Base-by-base conservation (phyloP, 53 echinoderm and acorn worm genomes). In the Mesocentrotus franciscanus region DNA sequence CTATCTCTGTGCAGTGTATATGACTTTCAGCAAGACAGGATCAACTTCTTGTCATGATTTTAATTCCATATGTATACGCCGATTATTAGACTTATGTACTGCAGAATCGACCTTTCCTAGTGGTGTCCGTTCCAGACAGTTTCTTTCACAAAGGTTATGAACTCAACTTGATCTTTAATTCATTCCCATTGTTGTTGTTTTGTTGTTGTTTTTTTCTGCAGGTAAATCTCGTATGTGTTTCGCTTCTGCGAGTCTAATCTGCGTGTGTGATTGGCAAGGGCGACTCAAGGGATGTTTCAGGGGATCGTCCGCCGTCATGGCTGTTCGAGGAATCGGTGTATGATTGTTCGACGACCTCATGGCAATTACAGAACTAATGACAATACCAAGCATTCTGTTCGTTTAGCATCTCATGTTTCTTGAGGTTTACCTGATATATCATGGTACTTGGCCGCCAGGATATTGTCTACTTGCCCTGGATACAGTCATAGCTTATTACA, bases 201-300 rank as follows among this genome's bases (percentile, higher is more conserved):
- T 74, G 14, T 74, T 71, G 26, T 71, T 71, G 26, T 85, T 56
- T n/a, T 34, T 78, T 78, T 81, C 81, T 81, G 34, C 92, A 92
- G 92, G 68, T 33, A 71, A 35, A 70, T 64, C 92, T 36, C 62
- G 92, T 8, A 92, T 92, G 92, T 92, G 92, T 24, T 92, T 92
- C 68, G 92, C 71, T 5, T 92, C 92, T 33, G 20, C 68, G 9
- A 92, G 92, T 66, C 49, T 92, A 5, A 24, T 92, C 42, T 92
- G 92, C 64, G 39, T 92, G 64, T 92, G 92, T 64, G 92, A 92
- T 39, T 71, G 39, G 18, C 10, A 92, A 64, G 92, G 92, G 20
- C 70, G 92, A 12, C 68, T 92, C 18, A 39, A 68, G 68, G 92
- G 92, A 0, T 92, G 92, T 39, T 92, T 64, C 42, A 61, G 68